phyloP scores from a whole-genome alignment of 2,797 vertebrate genomes.

The Poecilia picta region DNA sequence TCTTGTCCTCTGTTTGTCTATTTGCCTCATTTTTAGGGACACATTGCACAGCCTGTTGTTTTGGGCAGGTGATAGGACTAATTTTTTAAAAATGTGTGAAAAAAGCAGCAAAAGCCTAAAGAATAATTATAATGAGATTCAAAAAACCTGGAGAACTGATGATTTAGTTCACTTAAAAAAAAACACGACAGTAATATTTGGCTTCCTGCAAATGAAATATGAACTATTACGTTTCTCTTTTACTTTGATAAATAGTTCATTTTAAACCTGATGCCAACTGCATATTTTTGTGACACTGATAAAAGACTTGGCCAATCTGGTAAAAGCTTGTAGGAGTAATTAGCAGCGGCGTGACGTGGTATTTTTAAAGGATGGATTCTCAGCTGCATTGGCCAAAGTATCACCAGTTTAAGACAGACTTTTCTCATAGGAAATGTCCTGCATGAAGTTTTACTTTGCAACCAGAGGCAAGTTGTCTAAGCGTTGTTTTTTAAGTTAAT shows the following conservation, averaged over 20 bases:
- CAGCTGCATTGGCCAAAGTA: not conserved
- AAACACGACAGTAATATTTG: not conserved
- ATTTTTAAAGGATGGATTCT: not conserved
- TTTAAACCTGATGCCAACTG: conserved; percentile 18
- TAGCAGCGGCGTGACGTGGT: not conserved
- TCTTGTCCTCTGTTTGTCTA: not conserved
- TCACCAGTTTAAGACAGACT: not conserved
- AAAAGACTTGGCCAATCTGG: not conserved
- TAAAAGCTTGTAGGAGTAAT: not conserved
- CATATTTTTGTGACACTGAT: not conserved
- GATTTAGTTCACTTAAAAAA: not conserved
- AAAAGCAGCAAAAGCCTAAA: not conserved
- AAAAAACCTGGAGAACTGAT: not conserved
- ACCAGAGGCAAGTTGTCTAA: no score
- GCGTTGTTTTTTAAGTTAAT: no score
- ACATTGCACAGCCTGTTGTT: not conserved
- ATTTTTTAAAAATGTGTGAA: not conserved
- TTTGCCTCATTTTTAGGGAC: not conserved
- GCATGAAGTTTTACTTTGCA: not conserved
- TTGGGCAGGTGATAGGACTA: not conserved
- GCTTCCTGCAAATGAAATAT: not conserved
- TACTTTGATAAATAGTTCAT: not conserved
- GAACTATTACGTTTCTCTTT: not conserved
- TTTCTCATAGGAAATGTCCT: not conserved
- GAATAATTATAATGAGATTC: not conserved